phyloP scores from a whole-genome alignment of 1,140 invertebrate genomes.

The Brachionus sp. region DNA sequence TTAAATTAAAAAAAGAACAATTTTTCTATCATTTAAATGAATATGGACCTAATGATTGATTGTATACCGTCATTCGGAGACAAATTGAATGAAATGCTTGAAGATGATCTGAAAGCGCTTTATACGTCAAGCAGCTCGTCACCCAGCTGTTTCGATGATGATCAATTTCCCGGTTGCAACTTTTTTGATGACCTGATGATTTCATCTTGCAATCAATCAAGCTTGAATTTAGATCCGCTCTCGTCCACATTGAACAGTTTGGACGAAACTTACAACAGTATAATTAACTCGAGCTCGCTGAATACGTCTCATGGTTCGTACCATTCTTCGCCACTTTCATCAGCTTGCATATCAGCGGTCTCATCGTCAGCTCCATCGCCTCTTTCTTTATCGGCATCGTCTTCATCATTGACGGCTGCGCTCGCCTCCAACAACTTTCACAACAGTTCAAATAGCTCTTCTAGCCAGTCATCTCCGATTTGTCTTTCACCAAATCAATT shows the following conservation, averaged over 20 bases:
- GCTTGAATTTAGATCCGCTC: slow-evolving; percentile 1
- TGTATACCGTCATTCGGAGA: slow-evolving; percentile 23
- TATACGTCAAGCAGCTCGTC: slow-evolving; percentile 5
- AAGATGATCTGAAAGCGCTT: slow-evolving; percentile 22
- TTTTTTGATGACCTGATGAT: slow-evolving; percentile 19
- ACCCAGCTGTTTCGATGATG: slow-evolving; percentile 27
- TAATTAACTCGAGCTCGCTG: slow-evolving; percentile 16
- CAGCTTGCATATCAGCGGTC: neutral
- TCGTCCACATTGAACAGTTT: neutral
- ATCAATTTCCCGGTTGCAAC: neutral
- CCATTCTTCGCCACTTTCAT: neutral
- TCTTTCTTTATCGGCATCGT: slow-evolving; percentile 15
- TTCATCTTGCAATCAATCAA: neutral
- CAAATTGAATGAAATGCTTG: slow-evolving; percentile 43
- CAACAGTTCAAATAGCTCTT: neutral
- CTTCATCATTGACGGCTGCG: slow-evolving; percentile 12
- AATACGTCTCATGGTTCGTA: neutral
- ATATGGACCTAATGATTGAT: slow-evolving; percentile 45
- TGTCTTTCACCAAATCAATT: slow-evolving; percentile 30
- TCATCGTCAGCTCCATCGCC: slow-evolving; percentile 44
- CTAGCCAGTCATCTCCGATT: slow-evolving; percentile 2
- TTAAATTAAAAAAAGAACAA: slow-evolving; percentile 7
- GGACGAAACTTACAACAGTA: slow-evolving; percentile 24
- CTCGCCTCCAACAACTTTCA: neutral
- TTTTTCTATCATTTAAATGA: slow-evolving; percentile 9